Evolutionary conservation across 1,140 invertebrate species (phyloP).

Genomic region (Schlechtendalia chinensis): DNA sequence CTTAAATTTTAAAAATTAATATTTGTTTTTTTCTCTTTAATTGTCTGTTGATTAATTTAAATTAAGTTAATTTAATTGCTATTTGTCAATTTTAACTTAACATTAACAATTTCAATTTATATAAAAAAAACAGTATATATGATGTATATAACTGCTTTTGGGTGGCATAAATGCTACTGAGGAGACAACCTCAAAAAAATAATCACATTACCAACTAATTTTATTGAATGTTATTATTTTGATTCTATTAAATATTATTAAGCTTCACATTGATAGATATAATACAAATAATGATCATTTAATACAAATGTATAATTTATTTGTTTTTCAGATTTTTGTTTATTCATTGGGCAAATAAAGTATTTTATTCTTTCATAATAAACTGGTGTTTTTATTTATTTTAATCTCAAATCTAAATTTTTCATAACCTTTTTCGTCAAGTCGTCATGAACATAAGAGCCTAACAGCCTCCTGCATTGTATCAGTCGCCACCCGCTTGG

Average conservation of each 20-base stretch:
- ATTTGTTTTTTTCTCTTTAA: not conserved
- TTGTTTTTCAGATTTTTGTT: slow-evolving; percentile 33
- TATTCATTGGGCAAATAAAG: slow-evolving; percentile 41
- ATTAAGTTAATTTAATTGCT: not conserved
- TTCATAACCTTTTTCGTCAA: no score
- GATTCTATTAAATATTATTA: not conserved
- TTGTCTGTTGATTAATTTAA: not conserved
- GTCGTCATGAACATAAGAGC: no score
- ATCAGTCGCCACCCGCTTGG: no score
- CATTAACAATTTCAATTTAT: not conserved
- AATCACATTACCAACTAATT: slow-evolving; percentile 51
- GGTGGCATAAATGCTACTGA: slow-evolving; percentile 56
- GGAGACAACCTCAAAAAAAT: slow-evolving; percentile 61
- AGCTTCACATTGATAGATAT: not conserved
- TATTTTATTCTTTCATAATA: slow-evolving; percentile 37
- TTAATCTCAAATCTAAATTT: no score
- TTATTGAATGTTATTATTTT: not conserved
- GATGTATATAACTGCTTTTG: slow-evolving; percentile 30
- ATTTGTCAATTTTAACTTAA: not conserved
- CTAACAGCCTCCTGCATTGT: no score
- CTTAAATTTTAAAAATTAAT: not conserved
- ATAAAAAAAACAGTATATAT: not conserved
- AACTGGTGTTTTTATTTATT: not conserved
- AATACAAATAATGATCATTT: not conserved
- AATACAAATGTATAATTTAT: not conserved